These are phyloP conservation scores for Apistogramma diplotaenia DNA, from an alignment of 2,113 vertebrate species.

Conservation along the genomic window DNA sequence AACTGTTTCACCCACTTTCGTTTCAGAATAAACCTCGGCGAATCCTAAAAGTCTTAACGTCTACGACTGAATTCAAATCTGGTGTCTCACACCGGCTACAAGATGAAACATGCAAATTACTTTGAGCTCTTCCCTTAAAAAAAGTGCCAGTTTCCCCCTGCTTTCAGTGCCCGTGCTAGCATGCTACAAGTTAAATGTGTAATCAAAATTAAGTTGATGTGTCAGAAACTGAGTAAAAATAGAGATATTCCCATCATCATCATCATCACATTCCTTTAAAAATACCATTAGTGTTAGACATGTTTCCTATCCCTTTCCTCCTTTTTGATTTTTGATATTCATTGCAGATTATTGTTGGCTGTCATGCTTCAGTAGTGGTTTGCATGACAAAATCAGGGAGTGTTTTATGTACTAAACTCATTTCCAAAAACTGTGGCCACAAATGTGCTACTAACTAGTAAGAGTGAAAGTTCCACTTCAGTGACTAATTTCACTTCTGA, in stretches of 20 bases:
- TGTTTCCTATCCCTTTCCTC: background rate
- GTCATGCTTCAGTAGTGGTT: background rate
- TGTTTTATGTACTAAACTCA: background rate
- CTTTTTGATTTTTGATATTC: background rate
- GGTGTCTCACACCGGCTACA: rapidly evolving
- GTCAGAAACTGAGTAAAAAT: background rate
- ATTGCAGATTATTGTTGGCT: background rate
- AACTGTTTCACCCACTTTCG: background rate
- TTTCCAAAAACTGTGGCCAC: background rate
- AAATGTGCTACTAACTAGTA: background rate
- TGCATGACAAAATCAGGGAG: background rate
- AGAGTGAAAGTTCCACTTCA: background rate
- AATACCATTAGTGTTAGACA: background rate
- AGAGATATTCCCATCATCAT: background rate
- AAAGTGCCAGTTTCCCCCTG: background rate
- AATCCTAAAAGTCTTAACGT: background rate
- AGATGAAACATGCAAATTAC: background rate
- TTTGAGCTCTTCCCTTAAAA: background rate
- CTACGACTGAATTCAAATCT: background rate
- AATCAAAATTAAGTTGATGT: background rate
- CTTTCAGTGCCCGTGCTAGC: rapidly evolving
- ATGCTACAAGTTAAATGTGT: background rate
- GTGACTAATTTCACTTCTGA: background rate
- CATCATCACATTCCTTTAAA: background rate
- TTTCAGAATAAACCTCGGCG: background rate